Evolutionary conservation across 2,888 invertebrate genomes (phyloP).

Genomic region (Chrysomela aeneicollis): DNA sequence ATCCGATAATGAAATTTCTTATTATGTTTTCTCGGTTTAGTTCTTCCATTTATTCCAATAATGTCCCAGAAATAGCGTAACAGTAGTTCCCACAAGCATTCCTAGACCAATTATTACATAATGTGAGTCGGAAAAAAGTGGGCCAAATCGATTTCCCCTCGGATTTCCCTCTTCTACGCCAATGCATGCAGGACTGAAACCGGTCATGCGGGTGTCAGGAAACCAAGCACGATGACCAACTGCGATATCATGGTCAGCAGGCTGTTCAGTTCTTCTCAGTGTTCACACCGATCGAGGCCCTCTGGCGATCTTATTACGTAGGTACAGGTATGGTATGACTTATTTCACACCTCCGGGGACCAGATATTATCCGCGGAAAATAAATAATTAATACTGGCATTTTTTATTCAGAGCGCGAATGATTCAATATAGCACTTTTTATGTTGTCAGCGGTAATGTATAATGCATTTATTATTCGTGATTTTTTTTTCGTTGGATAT

Average conservation of each 20-base stretch:
- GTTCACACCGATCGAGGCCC: background rate
- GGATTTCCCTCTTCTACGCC: background rate
- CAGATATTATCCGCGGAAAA: constrained; percentile 17
- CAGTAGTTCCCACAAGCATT: too few species aligned
- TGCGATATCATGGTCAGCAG: constrained; percentile 30
- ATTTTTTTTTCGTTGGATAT: constrained; percentile 3
- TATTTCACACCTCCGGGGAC: constrained; percentile 12
- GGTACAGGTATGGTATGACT: constrained; percentile 1
- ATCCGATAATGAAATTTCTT: too few species aligned
- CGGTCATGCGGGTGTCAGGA: constrained; percentile 51
- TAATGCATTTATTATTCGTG: constrained; percentile 9
- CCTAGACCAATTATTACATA: too few species aligned
- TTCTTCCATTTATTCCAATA: too few species aligned
- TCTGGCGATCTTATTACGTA: constrained; percentile 7
- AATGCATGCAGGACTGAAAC: constrained; percentile 36
- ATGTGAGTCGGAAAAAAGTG: too few species aligned
- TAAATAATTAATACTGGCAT: constrained; percentile 7
- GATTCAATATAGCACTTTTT: constrained; percentile 12
- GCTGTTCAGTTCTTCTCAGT: constrained; percentile 11
- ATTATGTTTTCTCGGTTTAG: too few species aligned
- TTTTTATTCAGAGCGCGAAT: background rate
- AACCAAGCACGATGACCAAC: constrained; percentile 36
- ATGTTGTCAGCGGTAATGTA: constrained; percentile 13
- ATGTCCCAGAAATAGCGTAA: too few species aligned
- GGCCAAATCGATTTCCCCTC: too few species aligned